Percentiles rank a stretch among this genome's conserved stretches.
These are phyloP conservation scores for Drosophila anomalata DNA, from an alignment of 2,888 invertebrate genomes.

Conservation along the genomic window DNA sequence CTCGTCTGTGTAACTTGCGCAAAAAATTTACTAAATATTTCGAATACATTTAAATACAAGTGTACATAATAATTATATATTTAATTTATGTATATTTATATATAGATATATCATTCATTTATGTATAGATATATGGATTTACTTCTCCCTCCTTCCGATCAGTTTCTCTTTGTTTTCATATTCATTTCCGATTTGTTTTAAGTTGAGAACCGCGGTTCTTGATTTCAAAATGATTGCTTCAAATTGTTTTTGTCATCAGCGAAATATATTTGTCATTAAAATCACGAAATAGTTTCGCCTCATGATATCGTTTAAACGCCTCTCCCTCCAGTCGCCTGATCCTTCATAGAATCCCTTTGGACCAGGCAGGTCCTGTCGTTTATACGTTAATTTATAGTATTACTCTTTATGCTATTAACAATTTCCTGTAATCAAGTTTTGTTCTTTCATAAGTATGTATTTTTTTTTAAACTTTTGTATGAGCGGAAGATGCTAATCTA, in stretches of 20 bases:
- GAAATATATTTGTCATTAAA: slow-evolving; percentile 82
- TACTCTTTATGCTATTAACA: slow-evolving; percentile 67
- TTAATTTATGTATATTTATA: slow-evolving; percentile 72
- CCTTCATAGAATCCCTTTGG: slow-evolving; percentile 42
- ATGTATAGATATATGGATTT: slow-evolving; percentile 70
- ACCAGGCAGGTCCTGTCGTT: slow-evolving; percentile 35
- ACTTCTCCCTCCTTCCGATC: neutral
- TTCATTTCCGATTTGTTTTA: slow-evolving; percentile 22
- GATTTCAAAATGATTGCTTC: slow-evolving; percentile 82
- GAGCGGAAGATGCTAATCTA: slow-evolving; percentile 34
- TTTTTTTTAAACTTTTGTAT: slow-evolving; percentile 22
- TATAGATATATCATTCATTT: slow-evolving; percentile 59
- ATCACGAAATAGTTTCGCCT: slow-evolving; percentile 82
- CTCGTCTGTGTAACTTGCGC: slow-evolving; percentile 67
- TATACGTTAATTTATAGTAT: slow-evolving; percentile 40
- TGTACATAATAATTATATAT: slow-evolving; percentile 77
- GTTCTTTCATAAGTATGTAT: slow-evolving; percentile 70
- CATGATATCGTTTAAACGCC: slow-evolving; percentile 62
- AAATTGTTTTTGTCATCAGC: slow-evolving; percentile 82
- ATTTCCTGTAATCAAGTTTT: slow-evolving; percentile 81
- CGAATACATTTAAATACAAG: slow-evolving; percentile 80
- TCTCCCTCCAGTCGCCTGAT: slow-evolving; percentile 36
- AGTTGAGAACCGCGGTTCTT: slow-evolving; percentile 51
- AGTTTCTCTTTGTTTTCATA: neutral
- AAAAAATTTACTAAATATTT: slow-evolving; percentile 82